Conservation (phyloP, 2,888 invertebrate species). For the Dasypolia templi region DNA sequence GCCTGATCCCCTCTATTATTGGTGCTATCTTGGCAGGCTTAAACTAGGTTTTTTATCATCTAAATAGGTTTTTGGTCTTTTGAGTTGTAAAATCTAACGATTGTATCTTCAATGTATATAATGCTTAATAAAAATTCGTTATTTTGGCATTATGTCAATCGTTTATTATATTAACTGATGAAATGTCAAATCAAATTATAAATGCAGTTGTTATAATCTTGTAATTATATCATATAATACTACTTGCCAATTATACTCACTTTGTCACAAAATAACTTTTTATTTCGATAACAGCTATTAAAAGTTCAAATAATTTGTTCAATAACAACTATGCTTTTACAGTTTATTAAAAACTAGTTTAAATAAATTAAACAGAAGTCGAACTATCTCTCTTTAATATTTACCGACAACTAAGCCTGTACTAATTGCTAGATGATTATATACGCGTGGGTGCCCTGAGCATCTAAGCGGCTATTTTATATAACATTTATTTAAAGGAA, state of each 20-base stretch:
- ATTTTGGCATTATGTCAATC: too few species aligned
- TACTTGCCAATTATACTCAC: neutral
- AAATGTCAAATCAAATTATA: too few species aligned
- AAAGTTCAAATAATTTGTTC: neutral
- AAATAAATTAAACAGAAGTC: constrained; percentile 58
- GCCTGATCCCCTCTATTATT: too few species aligned
- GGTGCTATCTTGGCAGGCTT: too few species aligned
- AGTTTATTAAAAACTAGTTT: neutral
- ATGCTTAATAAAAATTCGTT: too few species aligned
- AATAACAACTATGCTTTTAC: constrained; percentile 8
- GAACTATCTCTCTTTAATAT: constrained; percentile 47
- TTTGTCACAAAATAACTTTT: neutral
- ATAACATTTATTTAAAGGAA: constrained; percentile 46
- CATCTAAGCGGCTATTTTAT: constrained; percentile 32
- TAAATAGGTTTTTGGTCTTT: too few species aligned
- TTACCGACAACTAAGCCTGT: constrained; percentile 35
- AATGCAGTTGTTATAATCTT: too few species aligned
- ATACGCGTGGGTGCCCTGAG: constrained; percentile 36
- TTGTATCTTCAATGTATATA: too few species aligned
- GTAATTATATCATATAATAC: too few species aligned
- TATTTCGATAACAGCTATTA: constrained; percentile 1
- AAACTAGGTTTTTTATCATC: too few species aligned
- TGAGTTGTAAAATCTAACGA: too few species aligned
- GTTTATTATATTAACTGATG: too few species aligned
- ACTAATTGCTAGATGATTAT: constrained; percentile 53